phyloP scores from a whole-genome alignment of 2,113 vertebrate genomes.

The Plecotus auritus region DNA sequence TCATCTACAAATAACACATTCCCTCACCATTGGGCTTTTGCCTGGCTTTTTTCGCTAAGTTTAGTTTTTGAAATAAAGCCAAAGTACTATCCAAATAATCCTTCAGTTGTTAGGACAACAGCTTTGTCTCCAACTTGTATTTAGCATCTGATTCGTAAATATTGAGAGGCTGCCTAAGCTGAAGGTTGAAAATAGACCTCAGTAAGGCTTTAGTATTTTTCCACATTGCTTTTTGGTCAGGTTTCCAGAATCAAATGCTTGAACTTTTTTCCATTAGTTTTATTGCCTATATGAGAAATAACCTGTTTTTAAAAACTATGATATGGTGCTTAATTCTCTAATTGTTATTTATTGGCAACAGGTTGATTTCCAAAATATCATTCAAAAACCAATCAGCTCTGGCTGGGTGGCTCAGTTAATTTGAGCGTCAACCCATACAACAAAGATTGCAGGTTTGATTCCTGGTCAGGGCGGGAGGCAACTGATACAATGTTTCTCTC shows the following conservation, averaged over 20 bases:
- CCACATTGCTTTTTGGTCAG: conserved; percentile 13
- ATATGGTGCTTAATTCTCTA: neutral
- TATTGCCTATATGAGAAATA: conserved; percentile 20
- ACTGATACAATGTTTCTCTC: neutral
- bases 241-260: conserved; percentile 42
- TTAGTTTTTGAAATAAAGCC: conserved; percentile 34
- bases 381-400: neutral
- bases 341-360: conserved; percentile 39
- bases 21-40: neutral
- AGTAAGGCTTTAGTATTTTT: conserved; percentile 35
- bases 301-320: conserved; percentile 7
- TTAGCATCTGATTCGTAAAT: conserved; percentile 48
- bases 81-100: conserved; percentile 45
- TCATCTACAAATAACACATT: neutral
- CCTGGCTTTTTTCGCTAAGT: conserved; percentile 18
- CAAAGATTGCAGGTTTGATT: neutral
- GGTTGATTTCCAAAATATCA: neutral
- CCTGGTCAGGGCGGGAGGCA: neutral
- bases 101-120: conserved; percentile 54
- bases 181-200: conserved; percentile 46
- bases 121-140: conserved; percentile 32
- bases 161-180: neutral
- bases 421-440: neutral
- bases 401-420: neutral
- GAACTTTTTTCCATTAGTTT: conserved; percentile 13